phyloP scores from a whole-genome alignment of 2,113 vertebrate genomes.

The Cromileptes altivelis region DNA sequence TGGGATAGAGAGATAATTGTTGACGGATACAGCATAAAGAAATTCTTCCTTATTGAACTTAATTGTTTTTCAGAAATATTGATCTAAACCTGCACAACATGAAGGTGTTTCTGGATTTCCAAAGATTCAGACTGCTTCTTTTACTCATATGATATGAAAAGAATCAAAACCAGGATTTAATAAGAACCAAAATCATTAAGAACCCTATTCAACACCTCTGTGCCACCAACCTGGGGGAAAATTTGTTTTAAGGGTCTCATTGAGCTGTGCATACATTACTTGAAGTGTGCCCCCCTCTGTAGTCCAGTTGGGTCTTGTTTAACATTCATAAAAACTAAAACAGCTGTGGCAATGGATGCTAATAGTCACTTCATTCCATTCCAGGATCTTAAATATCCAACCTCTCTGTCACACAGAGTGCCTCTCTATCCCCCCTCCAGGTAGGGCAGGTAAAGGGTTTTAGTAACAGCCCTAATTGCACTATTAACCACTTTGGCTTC shows the following conservation, averaged over 20 bases:
- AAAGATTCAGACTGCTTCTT: neutral
- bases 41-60: no score
- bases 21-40: no score
- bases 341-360: no score
- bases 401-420: neutral
- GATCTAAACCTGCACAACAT: neutral
- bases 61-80: neutral
- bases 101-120: neutral
- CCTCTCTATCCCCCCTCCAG: neutral
- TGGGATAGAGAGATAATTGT: no score
- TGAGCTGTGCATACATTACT: no score
- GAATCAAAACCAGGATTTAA: neutral
- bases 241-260: no score
- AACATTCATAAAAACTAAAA: no score
- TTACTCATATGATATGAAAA: neutral
- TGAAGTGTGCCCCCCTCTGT: neutral
- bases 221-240: no score
- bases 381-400: neutral
- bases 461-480: no score
- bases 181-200: neutral
- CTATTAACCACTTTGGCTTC: neutral
- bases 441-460: neutral
- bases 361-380: neutral
- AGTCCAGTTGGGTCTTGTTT: neutral
- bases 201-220: neutral